These are phyloP conservation scores for Cordylochernes scorpioides DNA, from an alignment of 2,888 invertebrate species.

Conservation along the genomic window DNA sequence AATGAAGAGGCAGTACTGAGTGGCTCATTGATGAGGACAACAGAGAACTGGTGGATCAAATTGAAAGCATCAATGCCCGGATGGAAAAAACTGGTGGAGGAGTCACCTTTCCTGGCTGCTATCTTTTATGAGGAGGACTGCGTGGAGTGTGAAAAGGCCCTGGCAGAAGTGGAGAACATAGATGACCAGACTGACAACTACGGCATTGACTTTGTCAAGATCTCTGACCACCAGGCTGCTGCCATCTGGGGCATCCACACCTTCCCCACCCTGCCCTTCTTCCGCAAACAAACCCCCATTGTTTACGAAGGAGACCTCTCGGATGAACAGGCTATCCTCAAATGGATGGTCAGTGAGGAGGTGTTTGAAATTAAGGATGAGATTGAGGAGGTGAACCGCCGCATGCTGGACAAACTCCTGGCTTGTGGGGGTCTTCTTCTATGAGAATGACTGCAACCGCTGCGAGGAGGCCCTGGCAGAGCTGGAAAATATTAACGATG, in stretches of 20 bases:
- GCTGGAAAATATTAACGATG: constrained; percentile 75
- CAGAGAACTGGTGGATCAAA: constrained; percentile 70
- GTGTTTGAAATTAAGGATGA: constrained; percentile 83
- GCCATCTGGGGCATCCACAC: constrained; percentile 52
- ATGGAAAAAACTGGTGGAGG: constrained; percentile 58
- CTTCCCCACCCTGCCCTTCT: constrained; percentile 61
- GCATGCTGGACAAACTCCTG: constrained; percentile 76
- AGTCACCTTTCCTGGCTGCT: constrained; percentile 61
- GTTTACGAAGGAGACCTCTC: constrained; percentile 61
- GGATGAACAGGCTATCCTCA: constrained; percentile 54
- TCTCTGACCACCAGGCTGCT: constrained; percentile 51
- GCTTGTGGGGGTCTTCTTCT: constrained; percentile 84
- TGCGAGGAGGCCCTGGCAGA: constrained; percentile 31
- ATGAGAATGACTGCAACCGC: constrained; percentile 20
- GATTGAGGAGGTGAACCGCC: constrained; percentile 85
- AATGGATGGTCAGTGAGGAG: constrained; percentile 75
- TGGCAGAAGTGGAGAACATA: constrained; percentile 16
- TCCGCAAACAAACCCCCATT: constrained; percentile 47
- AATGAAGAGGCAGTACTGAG: constrained; percentile 73
- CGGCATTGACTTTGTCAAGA: constrained; percentile 68
- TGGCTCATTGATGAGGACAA: constrained; percentile 82
- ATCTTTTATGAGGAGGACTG: constrained; percentile 4
- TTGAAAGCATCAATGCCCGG: constrained; percentile 64
- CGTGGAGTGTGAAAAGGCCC: constrained; percentile 6
- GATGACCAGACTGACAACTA: constrained; percentile 17